Percentiles rank a stretch among this genome's conserved stretches.
phyloP scores from a whole-genome alignment of 2,113 vertebrate genomes.

The Aegypius monachus region DNA sequence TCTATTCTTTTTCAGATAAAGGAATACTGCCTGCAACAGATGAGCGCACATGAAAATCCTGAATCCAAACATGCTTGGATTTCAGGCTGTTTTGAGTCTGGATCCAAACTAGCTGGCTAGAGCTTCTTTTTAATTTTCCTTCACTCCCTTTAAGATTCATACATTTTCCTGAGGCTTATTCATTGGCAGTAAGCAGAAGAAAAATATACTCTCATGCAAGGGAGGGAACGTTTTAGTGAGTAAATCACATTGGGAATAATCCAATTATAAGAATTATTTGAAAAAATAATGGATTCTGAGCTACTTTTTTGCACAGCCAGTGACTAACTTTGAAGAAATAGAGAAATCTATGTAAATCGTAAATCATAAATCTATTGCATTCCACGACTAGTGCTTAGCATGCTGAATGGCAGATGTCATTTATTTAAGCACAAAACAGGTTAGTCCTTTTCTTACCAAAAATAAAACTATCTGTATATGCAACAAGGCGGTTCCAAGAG shows the following conservation, averaged over 20 bases:
- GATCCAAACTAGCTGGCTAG: background rate
- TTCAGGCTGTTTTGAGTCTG: background rate
- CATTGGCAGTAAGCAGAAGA: background rate
- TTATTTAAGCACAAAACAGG: conserved; percentile 3
- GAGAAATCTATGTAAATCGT: background rate
- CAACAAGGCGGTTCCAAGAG: background rate
- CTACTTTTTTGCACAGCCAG: background rate
- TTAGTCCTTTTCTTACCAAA: background rate
- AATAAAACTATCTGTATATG: background rate
- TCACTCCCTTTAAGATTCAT: background rate
- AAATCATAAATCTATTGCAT: background rate
- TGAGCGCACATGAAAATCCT: background rate
- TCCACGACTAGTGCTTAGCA: background rate
- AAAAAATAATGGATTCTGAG: conserved; percentile 27
- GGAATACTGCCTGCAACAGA: background rate
- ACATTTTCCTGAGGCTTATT: background rate
- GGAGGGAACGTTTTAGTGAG: conserved; percentile 20
- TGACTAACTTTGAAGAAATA: background rate
- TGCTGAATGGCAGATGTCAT: background rate
- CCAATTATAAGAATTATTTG: conserved; percentile 5
- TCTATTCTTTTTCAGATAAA: conserved; percentile 3
- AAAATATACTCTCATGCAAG: conserved; percentile 8
- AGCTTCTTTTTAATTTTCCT: background rate
- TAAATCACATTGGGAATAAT: conserved; percentile 21
- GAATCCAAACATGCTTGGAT: background rate